Evolutionary conservation across 1,140 invertebrate genomes (phyloP).

Genomic region (Pseudobourletiella spinata): DNA sequence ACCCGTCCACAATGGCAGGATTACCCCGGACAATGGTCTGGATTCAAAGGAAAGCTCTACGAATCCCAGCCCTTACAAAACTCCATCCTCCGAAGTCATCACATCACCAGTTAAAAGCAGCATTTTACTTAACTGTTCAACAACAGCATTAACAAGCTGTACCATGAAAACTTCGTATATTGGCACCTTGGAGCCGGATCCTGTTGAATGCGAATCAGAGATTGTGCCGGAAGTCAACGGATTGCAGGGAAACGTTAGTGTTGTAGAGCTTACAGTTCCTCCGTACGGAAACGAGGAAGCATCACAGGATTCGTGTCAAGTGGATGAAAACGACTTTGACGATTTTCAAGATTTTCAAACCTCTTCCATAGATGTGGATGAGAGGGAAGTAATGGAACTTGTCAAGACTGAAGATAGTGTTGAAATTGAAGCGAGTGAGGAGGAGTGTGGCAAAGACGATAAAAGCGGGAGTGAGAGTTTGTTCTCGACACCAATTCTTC

Average conservation of each 20-base stretch:
- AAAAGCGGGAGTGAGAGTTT: too few species aligned
- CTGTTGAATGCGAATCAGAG: not conserved
- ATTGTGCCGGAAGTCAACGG: not conserved
- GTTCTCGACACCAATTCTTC: too few species aligned
- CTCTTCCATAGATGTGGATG: not conserved
- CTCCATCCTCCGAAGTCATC: not conserved
- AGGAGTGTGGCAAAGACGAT: too few species aligned
- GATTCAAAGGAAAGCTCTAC: not conserved
- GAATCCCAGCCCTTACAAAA: not conserved
- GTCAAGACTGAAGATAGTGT: too few species aligned
- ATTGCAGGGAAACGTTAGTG: not conserved
- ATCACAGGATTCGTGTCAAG: not conserved
- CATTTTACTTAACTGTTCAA: not conserved
- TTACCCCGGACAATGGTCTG: not conserved
- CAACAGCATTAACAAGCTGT: not conserved
- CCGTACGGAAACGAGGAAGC: not conserved
- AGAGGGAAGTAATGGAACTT: too few species aligned
- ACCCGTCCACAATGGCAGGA: not conserved
- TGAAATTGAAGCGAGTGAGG: too few species aligned
- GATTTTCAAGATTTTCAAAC: conserved; percentile 7
- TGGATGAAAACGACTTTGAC: conserved; percentile 6
- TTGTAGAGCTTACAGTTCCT: not conserved
- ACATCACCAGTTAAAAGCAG: not conserved
- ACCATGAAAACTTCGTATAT: conserved; percentile 15
- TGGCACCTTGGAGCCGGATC: not conserved